Conservation (phyloP, 2,888 invertebrate species). For the Coelopa pilipes region DNA sequence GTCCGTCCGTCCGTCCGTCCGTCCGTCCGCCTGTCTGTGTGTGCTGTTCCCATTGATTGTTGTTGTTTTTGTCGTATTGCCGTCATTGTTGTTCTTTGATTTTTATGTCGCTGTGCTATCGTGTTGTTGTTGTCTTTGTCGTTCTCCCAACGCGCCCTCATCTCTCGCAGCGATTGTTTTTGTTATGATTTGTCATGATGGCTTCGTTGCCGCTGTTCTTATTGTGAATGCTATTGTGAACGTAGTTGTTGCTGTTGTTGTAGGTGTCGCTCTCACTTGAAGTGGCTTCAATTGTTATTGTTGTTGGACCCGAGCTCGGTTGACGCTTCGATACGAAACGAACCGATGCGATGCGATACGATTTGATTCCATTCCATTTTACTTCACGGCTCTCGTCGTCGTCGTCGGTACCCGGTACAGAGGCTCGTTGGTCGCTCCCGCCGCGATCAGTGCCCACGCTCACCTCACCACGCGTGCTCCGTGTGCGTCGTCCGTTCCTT, state of each 20-base stretch:
- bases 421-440: background rate
- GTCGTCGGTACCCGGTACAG: no score
- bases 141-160: no score
- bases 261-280: background rate
- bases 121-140: no score
- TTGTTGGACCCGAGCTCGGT: background rate
- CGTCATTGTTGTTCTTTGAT: no score
- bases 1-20: no score
- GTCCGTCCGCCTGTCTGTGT: no score
- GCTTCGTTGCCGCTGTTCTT: no score
- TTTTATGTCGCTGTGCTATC: no score
- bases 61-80: no score
- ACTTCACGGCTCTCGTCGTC: background rate
- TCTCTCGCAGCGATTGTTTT: no score
- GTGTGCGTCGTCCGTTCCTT: background rate
- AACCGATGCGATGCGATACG: background rate
- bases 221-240: background rate
- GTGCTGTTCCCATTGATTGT: no score
- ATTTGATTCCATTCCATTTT: constrained; percentile 24
- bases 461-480: constrained; percentile 26
- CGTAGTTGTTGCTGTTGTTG: background rate
- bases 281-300: constrained; percentile 1
- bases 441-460: constrained; percentile 14
- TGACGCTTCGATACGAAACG: background rate
- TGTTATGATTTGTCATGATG: no score